Evolutionary conservation across 2,797 vertebrate species (phyloP), one percentile per base, ranked within the genome.

Genomic region (Eutrigla gurnardus): DNA sequence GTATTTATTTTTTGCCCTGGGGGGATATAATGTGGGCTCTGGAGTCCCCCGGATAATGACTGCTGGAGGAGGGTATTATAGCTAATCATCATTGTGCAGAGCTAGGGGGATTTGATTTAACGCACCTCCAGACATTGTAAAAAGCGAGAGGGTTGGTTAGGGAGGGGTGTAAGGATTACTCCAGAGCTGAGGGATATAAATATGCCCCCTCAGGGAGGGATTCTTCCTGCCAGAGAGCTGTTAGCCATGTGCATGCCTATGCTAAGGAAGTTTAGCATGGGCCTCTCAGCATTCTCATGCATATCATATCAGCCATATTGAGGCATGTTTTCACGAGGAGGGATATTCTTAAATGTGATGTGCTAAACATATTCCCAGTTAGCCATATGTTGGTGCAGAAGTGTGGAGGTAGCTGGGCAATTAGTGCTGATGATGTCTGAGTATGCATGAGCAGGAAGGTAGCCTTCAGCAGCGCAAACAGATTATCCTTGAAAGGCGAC

Each of bases 61-160:
- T 92, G 81, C 85, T 90, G 77, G 84, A 90, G 89, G 87, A 90
- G 89, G 86, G 90, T 90, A 93, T 94, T 93, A 93, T 82, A 88
- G 90, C 88, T 93, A 93, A 94, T 93, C 92, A 94, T 92, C 88
- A 92, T 92, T 91, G 91, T 92, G 89, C 90, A 90, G 88, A 86
- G 89, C 91, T 80, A 84, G 91, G 64, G 84, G 88, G 92, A 91
- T 90, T 92, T 91, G 91, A 92, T 93, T 93, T 92, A 92, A 88
- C 75, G 69, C 86, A 93, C 90, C 91, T 93, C 84, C 76, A 92
- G 90, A 90, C 91, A 92, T 84, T 93, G 89, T 93, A 90, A 89
- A 47, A 92, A 89, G 82, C 70, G 50, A 89, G 90, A 84, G 81
- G 82, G 87, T 74, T 90, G 90, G 80, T 77, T 78, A 64, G 81